Percentiles rank a stretch among this genome's conserved stretches.
Conservation (phyloP, 2,113 vertebrate species). For the Xiphophorus maculatus region DNA sequence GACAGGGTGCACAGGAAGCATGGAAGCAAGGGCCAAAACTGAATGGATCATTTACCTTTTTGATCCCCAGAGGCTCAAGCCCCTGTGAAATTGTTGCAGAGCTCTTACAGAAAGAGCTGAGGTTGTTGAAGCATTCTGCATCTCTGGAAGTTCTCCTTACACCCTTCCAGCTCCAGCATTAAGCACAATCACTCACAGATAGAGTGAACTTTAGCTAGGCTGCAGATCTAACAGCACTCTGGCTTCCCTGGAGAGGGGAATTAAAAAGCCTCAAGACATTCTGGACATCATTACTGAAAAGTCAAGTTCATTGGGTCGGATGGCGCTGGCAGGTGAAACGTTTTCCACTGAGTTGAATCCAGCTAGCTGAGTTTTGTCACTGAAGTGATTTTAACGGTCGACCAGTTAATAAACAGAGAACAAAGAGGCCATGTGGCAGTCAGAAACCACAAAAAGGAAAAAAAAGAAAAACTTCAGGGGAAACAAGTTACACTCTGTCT, state of each 20-base stretch:
- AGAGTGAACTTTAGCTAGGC: constrained; percentile 48
- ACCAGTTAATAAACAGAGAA: constrained; percentile 39
- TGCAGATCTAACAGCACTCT: constrained; percentile 7
- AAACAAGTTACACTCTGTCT: constrained; percentile 56
- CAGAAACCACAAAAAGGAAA: neutral
- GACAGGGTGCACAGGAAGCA: too few species aligned
- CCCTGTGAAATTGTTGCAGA: constrained; percentile 42
- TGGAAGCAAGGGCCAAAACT: neutral
- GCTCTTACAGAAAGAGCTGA: constrained; percentile 10
- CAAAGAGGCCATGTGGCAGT: constrained; percentile 26
- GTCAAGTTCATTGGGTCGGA: constrained; percentile 11
- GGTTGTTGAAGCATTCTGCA: constrained; percentile 17
- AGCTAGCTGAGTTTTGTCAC: constrained; percentile 47
- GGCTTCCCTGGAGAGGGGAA: constrained; percentile 13
- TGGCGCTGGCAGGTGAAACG: constrained; percentile 34
- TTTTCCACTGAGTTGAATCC: constrained; percentile 35
- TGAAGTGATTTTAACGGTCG: constrained; percentile 40
- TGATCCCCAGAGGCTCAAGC: constrained; percentile 7
- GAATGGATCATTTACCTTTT: too few species aligned
- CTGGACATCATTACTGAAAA: constrained; percentile 28
- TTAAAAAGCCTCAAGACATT: constrained; percentile 32
- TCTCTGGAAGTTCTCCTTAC: constrained; percentile 4
- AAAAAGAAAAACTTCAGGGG: constrained; percentile 1
- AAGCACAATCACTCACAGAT: constrained; percentile 26
- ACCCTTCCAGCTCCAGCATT: constrained; percentile 3